Percentiles rank a stretch among this genome's conserved stretches.
Evolutionary conservation across 2,888 invertebrate genomes (phyloP).

Genomic region (Orthosia gracilis): DNA sequence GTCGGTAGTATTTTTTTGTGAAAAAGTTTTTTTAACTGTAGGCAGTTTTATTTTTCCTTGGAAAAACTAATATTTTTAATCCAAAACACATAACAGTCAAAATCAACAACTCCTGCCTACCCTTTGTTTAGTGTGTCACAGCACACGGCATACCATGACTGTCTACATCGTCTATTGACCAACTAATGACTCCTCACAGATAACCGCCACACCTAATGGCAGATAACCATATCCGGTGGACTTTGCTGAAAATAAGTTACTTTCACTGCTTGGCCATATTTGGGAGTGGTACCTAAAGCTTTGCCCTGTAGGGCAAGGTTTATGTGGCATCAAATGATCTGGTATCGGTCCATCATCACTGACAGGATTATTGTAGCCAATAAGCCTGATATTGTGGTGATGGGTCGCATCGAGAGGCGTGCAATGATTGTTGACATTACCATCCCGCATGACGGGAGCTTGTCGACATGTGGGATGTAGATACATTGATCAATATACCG

Average conservation of each 20-base stretch:
- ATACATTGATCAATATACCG: too few relatives aligned
- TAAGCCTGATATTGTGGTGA: too few relatives aligned
- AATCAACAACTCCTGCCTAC: not conserved
- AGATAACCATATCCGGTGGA: conserved; percentile 11
- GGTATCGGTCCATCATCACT: too few relatives aligned
- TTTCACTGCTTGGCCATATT: conserved; percentile 28
- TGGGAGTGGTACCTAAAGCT: not conserved
- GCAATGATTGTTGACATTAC: too few relatives aligned
- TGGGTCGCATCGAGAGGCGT: too few relatives aligned
- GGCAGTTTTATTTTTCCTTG: too few relatives aligned
- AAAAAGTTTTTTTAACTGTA: too few relatives aligned
- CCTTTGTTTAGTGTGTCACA: not conserved
- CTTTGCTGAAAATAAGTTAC: conserved; percentile 17
- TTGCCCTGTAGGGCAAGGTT: not conserved
- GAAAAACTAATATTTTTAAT: too few relatives aligned
- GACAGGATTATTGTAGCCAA: too few relatives aligned
- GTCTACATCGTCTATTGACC: conserved; percentile 6
- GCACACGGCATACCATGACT: not conserved
- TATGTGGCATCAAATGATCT: not conserved
- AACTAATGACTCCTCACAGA: conserved; percentile 36
- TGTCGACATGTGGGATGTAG: too few relatives aligned
- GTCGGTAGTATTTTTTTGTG: too few relatives aligned
- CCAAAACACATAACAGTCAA: not conserved
- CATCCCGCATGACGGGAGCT: too few relatives aligned
- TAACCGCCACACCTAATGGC: conserved; percentile 20